Base-by-base conservation (phyloP, 2,888 invertebrate species). In the Odontothrips loti region DNA sequence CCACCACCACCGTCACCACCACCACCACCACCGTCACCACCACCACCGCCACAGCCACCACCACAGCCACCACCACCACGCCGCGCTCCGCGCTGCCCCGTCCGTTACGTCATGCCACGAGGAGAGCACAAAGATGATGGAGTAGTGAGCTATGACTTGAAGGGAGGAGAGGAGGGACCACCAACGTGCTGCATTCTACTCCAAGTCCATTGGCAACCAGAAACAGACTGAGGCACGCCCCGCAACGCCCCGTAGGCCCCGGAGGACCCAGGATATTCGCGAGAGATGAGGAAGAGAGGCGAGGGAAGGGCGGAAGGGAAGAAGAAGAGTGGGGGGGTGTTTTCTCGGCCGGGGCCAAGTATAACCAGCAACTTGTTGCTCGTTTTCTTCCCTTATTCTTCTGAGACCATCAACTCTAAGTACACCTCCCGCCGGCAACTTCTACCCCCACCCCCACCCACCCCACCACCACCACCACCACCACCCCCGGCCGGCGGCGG, bases 341-440 rank as follows among this genome's bases (percentile, higher is more conserved):
- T 75, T 75, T 75, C 68, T 75, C 23, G 23, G 12, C 68, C 68
- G 68, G n/a, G 68, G 27, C 68, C 68, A 75, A 75, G 68, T 75
- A 75, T 75, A 75, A 75, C 68, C 68, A 75, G 68, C 68, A 75
- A 75, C 68, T 75, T 75, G 68, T 75, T 75, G 68, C 68, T 75
- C 68, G 23, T 75, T 27, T 75, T 75, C 68, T 75, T 75, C 68
- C 68, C 68, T 75, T 75, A 75, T 75, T 75, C 68, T 75, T 75
- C 68, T 75, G 68, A 75, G 68, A 27, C 68, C 68, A 75, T 75
- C 68, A 75, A 75, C 68, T 75, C 68, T 75, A 75, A 75, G 68
- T 75, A 75, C 68, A 75, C 68, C 68, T 23, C 68, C 58, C 58
- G 20, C 58, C 20, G 58, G 27, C 68, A 75, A 75, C 58, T 58